A percentile compares a stretch with the other conserved stretches of the same genome.
These are phyloP conservation scores for Diabrotica virgifera DNA, from an alignment of 1,140 invertebrate species.

Conservation along the genomic window DNA sequence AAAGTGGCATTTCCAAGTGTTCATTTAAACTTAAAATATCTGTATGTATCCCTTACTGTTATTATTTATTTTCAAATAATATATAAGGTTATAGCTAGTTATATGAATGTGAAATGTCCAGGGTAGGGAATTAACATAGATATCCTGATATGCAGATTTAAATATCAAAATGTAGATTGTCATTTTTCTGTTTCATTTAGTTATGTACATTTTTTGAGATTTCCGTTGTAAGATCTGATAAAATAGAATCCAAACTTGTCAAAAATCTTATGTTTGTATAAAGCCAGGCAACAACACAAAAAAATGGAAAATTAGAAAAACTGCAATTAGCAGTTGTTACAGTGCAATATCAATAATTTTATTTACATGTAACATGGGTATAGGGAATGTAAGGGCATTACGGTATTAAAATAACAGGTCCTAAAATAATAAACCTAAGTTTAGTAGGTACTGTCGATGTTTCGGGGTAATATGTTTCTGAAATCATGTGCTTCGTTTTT, in stretches of 20 bases:
- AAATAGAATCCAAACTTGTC: neutral
- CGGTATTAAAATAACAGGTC: no score
- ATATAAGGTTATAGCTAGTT: slow-evolving; percentile 17
- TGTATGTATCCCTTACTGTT: slow-evolving; percentile 14
- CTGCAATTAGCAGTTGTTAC: no score
- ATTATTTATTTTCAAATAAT: slow-evolving; percentile 19
- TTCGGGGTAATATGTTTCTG: no score
- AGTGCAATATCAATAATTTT: no score
- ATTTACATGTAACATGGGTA: no score
- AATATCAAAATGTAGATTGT: neutral
- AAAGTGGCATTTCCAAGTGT: slow-evolving; percentile 6
- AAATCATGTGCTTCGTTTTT: no score
- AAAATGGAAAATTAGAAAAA: no score
- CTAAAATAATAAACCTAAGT: no score
- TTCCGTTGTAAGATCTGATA: neutral
- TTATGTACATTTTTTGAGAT: neutral
- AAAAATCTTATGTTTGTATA: neutral
- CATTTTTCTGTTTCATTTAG: neutral
- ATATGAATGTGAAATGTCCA: slow-evolving; percentile 20
- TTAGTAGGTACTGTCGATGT: no score
- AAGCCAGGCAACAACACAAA: neutral
- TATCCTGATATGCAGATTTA: neutral
- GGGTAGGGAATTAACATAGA: slow-evolving; percentile 19
- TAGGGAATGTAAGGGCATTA: no score
- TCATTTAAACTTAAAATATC: slow-evolving; percentile 17